Evolutionary conservation across 2,888 invertebrate species (phyloP), one percentile per base, ranked within the genome.

Genomic region (Eilema sororculum): DNA sequence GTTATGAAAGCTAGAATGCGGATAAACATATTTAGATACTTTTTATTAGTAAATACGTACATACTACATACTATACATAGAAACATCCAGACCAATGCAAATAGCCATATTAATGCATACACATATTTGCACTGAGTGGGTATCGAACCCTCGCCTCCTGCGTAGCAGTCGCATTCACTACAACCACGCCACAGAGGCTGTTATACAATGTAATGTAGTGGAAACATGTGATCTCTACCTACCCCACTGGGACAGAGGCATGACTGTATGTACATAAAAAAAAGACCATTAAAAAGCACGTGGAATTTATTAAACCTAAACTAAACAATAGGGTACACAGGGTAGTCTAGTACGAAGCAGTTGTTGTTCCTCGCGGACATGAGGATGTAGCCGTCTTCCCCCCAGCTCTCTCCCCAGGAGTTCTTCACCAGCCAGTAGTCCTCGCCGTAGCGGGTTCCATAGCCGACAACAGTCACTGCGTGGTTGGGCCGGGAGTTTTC

Each of bases 401-500:
- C 90, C 87, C 89, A 90, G 63, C 74, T 68, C 61, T 88, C 86
- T 0, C 89, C 87, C 86, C 86, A 88, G 2, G 90, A 90, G 86
- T 90, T 90, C 82, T 88, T 88, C 22, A 90, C 79, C 28, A 90
- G 82, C 90, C 90, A 90, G 80, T 89, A 90, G 4, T 75, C 77
- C 6, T 77, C 79, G 0, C 85, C 88, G 12, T 87, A 78, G 0
- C 84, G 79, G 6, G 73, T 75, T 0, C 90, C 90, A 59, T 90
- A 90, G 0, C 90, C 90, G 0, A 89, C 88, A 1, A 89, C 83
- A 0, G 86, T 84, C 0, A 89, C 87, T 0, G 77, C 88, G 61
- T 90, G 90, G 81, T 89, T 87, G 0, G 67, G 13, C 0, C 8
- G 5, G 13, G 12, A 13, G 12, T 10, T 1, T 24, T 25, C 3